Conservation (phyloP, 2,888 invertebrate genomes). For the Ptychoptera contaminata region DNA sequence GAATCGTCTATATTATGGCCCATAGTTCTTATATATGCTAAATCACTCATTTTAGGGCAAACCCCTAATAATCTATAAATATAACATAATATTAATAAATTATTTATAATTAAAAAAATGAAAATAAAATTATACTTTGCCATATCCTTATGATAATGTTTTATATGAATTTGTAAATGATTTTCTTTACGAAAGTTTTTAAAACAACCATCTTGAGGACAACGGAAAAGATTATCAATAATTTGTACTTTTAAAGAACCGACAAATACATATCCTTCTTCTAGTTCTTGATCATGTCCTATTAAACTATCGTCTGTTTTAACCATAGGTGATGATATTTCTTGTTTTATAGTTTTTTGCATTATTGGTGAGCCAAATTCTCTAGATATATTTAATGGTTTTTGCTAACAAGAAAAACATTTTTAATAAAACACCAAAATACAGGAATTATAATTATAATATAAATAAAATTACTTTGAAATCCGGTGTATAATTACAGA, state of each 20-base stretch:
- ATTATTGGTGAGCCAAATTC: no score
- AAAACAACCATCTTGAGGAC: conserved; percentile 67
- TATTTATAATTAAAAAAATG: no score
- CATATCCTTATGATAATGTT: conserved; percentile 80
- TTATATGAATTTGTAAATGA: conserved; percentile 82
- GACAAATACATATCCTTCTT: conserved; percentile 30
- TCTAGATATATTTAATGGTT: no score
- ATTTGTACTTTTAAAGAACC: conserved; percentile 47
- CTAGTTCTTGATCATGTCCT: neutral
- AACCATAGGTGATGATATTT: no score
- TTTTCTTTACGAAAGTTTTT: conserved; percentile 87
- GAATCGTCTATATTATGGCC: conserved; percentile 35
- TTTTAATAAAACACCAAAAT: no score
- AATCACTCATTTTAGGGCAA: conserved; percentile 72
- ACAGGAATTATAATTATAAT: no score
- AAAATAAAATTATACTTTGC: conserved; percentile 33
- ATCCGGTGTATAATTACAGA: conserved; percentile 27
- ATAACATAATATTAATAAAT: no score
- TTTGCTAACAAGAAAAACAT: no score
- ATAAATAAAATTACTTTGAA: conserved; percentile 15
- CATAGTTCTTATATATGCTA: conserved; percentile 66
- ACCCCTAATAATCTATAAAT: conserved; percentile 39
- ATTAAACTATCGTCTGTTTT: no score
- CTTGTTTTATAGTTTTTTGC: no score
- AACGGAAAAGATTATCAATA: conserved; percentile 49